Evolutionary conservation across 2,888 invertebrate species (phyloP), one percentile per base, ranked within the genome.

Genomic region (Globia sparganii): DNA sequence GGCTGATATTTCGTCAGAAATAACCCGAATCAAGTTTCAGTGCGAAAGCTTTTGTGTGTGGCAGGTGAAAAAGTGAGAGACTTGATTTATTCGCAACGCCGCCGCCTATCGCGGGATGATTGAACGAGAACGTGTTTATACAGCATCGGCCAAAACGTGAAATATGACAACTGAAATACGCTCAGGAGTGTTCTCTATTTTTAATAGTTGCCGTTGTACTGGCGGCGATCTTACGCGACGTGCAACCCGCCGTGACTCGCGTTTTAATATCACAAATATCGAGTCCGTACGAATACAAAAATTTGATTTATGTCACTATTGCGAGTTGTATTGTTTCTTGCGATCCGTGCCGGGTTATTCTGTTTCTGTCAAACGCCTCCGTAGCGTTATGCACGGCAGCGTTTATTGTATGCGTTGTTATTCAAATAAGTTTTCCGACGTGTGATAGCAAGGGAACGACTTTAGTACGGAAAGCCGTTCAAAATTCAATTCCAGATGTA

Each of bases 11-110:
- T 95, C 96, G 96, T 96, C 96, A 96, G 96, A 95, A 96, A 96
- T 96, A 96, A 96, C 96, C 95, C 95, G 96, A 96, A 96, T 96
- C 96, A 96, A 96, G 96, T 96, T 96, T 95, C 95, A 95, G 94
- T 94, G 93, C 92, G 94, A 95, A 95, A 93, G 95, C 96, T 95
- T 95, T 96, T 96, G 96, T 96, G 95, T 95, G 94, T 96, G 96
- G 96, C 96, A 96, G 96, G 96, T 96, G 96, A 96, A 96, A 96
- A 96, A 96, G 96, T 96, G 96, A 94, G 94, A 93, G 93, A 92
- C 94, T 93, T 96, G 96, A 96, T 96, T 96, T 96, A 96, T 96
- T 95, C 96, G 94, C 92, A 92, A 94, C 93, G 94, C 93, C 95
- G 96, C 95, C 94, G 95, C 95, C 94, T 96, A 96, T 95, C 95